phyloP scores from a whole-genome alignment of 2,113 vertebrate genomes.

The Lampris megalopsis region DNA sequence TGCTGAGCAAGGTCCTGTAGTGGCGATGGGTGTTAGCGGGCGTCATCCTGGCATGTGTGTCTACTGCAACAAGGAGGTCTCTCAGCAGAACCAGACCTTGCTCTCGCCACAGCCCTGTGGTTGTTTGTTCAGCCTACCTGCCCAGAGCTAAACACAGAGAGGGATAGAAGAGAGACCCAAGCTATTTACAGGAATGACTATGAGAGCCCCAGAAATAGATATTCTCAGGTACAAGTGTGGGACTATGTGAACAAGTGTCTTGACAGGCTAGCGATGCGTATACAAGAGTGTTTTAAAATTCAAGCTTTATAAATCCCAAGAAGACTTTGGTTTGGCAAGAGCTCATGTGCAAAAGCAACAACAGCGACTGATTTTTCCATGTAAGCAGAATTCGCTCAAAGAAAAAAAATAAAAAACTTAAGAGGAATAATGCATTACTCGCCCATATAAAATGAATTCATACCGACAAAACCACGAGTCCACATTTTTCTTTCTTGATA shows the following conservation, averaged over 20 bases:
- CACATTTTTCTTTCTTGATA: slow-evolving; percentile 16
- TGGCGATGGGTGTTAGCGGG: slow-evolving; percentile 37
- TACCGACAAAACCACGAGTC: slow-evolving; percentile 33
- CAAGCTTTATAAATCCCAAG: not conserved
- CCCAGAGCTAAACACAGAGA: slow-evolving; percentile 63
- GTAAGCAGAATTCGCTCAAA: slow-evolving; percentile 1
- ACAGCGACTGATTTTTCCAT: slow-evolving; percentile 21
- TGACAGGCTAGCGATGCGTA: not conserved
- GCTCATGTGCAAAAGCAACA: slow-evolving; percentile 47
- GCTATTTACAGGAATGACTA: slow-evolving; percentile 20
- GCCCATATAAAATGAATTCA: slow-evolving; percentile 20
- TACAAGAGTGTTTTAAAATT: not conserved
- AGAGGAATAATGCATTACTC: not conserved
- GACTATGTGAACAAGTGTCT: not conserved
- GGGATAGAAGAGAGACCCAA: slow-evolving; percentile 32
- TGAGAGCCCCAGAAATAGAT: slow-evolving; percentile 13
- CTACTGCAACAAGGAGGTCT: slow-evolving; percentile 68
- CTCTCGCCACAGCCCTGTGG: slow-evolving; percentile 72
- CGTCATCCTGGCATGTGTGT: slow-evolving; percentile 35
- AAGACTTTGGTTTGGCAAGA: slow-evolving; percentile 25
- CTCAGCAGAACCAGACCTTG: slow-evolving; percentile 47
- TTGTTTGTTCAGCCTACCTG: slow-evolving; percentile 73
- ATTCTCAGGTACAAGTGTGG: not conserved
- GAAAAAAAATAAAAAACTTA: not conserved
- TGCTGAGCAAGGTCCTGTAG: slow-evolving; percentile 43